These are phyloP conservation scores for Odontothrips loti DNA, from an alignment of 2,888 invertebrate genomes.

Conservation along the genomic window DNA sequence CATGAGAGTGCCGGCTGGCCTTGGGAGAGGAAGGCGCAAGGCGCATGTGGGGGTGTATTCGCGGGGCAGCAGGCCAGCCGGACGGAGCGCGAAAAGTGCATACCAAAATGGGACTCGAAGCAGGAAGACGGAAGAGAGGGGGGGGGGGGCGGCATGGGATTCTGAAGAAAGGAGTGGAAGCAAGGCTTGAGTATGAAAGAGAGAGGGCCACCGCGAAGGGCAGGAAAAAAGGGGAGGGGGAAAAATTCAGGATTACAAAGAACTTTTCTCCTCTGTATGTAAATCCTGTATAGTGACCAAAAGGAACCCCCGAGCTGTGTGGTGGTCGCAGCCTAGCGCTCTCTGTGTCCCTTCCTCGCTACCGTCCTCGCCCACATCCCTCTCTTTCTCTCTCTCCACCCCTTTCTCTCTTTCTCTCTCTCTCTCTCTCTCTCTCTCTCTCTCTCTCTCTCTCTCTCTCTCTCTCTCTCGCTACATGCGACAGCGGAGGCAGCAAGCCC, in stretches of 20 bases:
- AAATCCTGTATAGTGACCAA: constrained; percentile 26
- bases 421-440: too few species aligned
- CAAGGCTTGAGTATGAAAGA: neutral
- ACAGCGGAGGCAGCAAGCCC: neutral
- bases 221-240: neutral
- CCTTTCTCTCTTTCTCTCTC: too few species aligned
- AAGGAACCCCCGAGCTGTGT: neutral
- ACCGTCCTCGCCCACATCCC: neutral
- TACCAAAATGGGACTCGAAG: too few species aligned
- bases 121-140: neutral
- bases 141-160: neutral
- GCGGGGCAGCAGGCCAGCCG: too few species aligned
- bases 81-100: too few species aligned
- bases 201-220: neutral
- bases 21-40: too few species aligned
- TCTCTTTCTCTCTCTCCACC: too few species aligned
- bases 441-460: too few species aligned
- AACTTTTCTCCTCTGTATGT: constrained; percentile 26
- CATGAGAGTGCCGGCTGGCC: too few species aligned
- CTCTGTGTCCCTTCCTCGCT: neutral
- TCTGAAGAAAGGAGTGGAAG: neutral
- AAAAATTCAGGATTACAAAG: constrained; percentile 16
- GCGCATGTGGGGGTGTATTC: too few species aligned
- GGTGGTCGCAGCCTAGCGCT: neutral
- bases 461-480: neutral